phyloP scores from a whole-genome alignment of 2,888 invertebrate species.

The Frankliniella fusca region DNA sequence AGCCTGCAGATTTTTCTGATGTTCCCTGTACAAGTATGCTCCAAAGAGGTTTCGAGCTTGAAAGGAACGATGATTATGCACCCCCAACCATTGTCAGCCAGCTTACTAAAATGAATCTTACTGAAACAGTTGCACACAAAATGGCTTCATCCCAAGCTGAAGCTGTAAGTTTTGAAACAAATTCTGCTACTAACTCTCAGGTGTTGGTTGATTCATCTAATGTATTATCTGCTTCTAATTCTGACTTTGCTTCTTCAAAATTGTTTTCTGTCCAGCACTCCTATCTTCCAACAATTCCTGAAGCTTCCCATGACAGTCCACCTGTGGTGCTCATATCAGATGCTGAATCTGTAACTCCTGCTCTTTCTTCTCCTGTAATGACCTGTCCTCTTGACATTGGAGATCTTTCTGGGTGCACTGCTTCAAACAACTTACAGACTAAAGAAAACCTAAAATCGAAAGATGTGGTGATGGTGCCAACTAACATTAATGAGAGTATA shows the following conservation, averaged over 20 bases:
- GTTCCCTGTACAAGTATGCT: not conserved
- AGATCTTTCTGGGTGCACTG: not conserved
- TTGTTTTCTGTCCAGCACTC: not conserved
- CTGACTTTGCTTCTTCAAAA: not conserved
- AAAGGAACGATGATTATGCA: not conserved
- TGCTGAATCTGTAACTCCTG: not conserved
- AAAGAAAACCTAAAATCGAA: too few relatives aligned
- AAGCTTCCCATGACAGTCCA: not conserved
- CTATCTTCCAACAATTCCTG: constrained; percentile 18
- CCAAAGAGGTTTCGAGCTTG: not conserved
- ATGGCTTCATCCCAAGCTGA: not conserved
- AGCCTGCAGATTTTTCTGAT: constrained; percentile 54
- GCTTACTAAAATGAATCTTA: not conserved
- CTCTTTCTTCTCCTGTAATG: not conserved
- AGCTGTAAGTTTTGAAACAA: not conserved
- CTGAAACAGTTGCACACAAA: not conserved
- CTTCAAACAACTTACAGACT: not conserved
- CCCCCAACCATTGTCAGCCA: not conserved
- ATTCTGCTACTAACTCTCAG: not conserved
- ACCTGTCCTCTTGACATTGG: not conserved
- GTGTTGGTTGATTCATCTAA: constrained; percentile 16
- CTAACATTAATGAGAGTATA: not conserved
- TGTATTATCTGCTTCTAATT: not conserved
- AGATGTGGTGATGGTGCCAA: not conserved
- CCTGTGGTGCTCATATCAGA: not conserved